Evolutionary conservation across 2,797 vertebrate species (phyloP).

Genomic region (Melanotaenia nigrans): DNA sequence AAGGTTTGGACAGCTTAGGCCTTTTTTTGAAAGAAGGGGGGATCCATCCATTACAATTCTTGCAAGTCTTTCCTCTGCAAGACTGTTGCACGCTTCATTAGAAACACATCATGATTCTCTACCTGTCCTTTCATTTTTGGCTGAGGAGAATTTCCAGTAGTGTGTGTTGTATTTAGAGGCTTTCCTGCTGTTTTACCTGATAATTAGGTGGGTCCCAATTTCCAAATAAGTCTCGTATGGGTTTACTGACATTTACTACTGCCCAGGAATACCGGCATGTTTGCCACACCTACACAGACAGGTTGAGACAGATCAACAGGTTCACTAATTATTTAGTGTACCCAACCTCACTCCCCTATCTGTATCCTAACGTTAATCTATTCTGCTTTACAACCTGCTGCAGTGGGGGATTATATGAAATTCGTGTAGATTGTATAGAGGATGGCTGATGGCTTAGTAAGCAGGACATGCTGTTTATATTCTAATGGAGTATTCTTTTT

Average conservation of each 20-base stretch:
- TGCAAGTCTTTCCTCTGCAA: background rate
- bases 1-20: background rate
- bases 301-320: slow-evolving; percentile 56
- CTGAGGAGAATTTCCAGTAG: background rate
- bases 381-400: slow-evolving; percentile 17
- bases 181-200: background rate
- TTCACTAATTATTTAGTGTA: slow-evolving; percentile 38
- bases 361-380: slow-evolving; percentile 1
- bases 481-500: background rate
- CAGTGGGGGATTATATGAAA: slow-evolving; percentile 9
- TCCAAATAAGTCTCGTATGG: background rate
- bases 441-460: background rate
- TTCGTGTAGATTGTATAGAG: slow-evolving; percentile 1
- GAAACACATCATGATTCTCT: background rate
- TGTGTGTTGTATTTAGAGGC: background rate
- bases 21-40: background rate
- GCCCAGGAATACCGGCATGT: slow-evolving; percentile 29
- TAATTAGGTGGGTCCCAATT: slow-evolving; percentile 14
- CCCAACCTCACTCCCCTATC: slow-evolving; percentile 38
- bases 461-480: slow-evolving; percentile 14
- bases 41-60: background rate
- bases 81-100: background rate
- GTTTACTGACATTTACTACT: background rate
- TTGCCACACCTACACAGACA: slow-evolving; percentile 60
- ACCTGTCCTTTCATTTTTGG: background rate